Base-by-base conservation (phyloP, 2,888 invertebrate species). In the Eudasyphora cyanicolor region DNA sequence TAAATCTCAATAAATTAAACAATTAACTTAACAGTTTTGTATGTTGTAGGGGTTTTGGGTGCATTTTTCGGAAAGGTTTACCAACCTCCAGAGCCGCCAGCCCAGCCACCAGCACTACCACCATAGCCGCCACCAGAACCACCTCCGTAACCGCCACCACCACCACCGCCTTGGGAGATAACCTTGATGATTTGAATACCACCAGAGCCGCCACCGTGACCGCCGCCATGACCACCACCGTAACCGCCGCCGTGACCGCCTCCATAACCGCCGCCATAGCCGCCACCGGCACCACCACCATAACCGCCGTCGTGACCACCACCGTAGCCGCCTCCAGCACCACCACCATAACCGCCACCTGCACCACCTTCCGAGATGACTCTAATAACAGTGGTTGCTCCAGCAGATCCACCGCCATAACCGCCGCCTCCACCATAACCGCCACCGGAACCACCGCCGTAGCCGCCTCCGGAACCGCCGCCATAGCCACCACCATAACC, bases 401-500 rank as follows among this genome's bases (percentile, higher is more conserved):
- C 24, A 12, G 7, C 69, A 27, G n/a, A 69, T 7, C 69, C 19
- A 6, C 49, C 69, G n/a, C 69, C 69, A 45, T 45, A n/a, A n/a
- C 45, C 87, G 0, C 87, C 88, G 0, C 86, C 86, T 1, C 69
- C 77, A 27, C 29, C 21, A 12, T 76, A 73, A 32, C 64, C 69
- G 6, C 82, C 84, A 2, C 82, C 85, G 0, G 38, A 75, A 78
- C 87, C 78, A 3, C 87, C 87, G 8, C 86, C 87, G 27, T 87
- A 87, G n/a, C 85, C 87, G 24, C 87, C 76, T 73, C 86, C 86
- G 17, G 81, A 75, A 78, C 87, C 78, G 2, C 87, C 87, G 8
- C 86, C 87, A 29, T 87, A 87, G n/a, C 85, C 87, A 29, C 87
- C 76, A 7, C 71, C 80, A 14, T 82, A 82, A 21, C 45, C 45